Evolutionary conservation across 2,797 vertebrate genomes (phyloP), one percentile per base, ranked within the genome.

Genomic region (Anguilla marmorata): DNA sequence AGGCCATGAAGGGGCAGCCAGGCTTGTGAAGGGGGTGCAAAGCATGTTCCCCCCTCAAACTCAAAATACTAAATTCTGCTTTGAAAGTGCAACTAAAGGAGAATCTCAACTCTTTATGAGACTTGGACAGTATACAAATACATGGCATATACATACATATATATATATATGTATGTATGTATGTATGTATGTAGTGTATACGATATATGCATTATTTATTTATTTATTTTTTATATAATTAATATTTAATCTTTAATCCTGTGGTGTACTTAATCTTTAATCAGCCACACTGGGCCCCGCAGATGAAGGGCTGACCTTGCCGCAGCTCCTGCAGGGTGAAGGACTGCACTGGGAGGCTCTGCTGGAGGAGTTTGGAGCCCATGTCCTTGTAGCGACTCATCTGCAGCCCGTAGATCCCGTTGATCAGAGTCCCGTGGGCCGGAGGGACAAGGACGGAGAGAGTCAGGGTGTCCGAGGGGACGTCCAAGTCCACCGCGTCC

Each of bases 241-340:
- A 52, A 52, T 66, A 27, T 14, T n/a, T 66, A 27, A 66, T 66
- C 63, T 66, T 27, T 66, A n/a, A 27, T 74, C 30, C 27, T 2
- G 7, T 37, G 27, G 21, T 24, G 79, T 12, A 2, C 5, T 24
- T n/a, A 11, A 2, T 80, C 33, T 80, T 80, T 79, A 82, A 24
- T 48, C 19, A 24, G 41, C 79, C 45, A n/a, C 41, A 50, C 21
- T n/a, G 24, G 21, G 41, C 41, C 37, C 37, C 76, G 19, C 37
- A 45, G 45, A 74, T 72, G 72, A 76, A 30, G 80, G 14, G 14
- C 93, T 92, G 91, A 96, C 93, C 93, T 94, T 88, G 91, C 2
- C 66, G 80, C 24, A 96, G 93, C 88, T 95, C 94, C 89, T 94
- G 88, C 33, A 91, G 86, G 85, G 93, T 95, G 95, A 97, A 96